Percentiles rank a stretch among this genome's conserved stretches.
These are phyloP conservation scores for Trematomus bernacchii DNA, from an alignment of 2,797 vertebrate species.

Conservation along the genomic window DNA sequence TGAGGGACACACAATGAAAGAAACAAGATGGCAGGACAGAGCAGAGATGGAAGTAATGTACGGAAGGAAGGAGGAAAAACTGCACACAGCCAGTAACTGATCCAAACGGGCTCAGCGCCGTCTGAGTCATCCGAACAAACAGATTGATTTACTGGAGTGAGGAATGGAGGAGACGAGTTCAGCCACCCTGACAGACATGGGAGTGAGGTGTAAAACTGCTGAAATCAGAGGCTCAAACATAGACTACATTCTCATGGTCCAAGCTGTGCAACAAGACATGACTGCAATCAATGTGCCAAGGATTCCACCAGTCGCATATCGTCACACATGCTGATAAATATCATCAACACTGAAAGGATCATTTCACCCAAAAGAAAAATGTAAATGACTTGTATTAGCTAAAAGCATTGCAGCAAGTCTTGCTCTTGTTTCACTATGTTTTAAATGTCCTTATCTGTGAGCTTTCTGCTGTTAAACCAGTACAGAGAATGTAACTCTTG, in stretches of 20 bases:
- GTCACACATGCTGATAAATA: slow-evolving; percentile 2
- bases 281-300: slow-evolving; percentile 17
- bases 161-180: slow-evolving; percentile 38
- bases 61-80: slow-evolving; percentile 14
- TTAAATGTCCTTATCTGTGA: neutral
- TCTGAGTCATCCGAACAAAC: slow-evolving; percentile 64
- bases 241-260: neutral
- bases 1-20: slow-evolving; percentile 30
- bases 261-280: slow-evolving; percentile 30
- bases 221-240: slow-evolving; percentile 24
- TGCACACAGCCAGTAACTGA: slow-evolving; percentile 31
- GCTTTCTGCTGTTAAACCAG: neutral
- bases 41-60: neutral
- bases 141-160: slow-evolving; percentile 51
- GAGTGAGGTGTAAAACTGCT: slow-evolving; percentile 35
- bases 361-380: slow-evolving; percentile 29
- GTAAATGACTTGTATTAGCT: neutral
- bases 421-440: neutral
- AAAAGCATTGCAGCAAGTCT: neutral
- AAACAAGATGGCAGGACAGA: slow-evolving; percentile 20
- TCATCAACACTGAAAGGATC: slow-evolving; percentile 19
- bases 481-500: neutral
- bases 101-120: slow-evolving; percentile 29
- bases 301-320: neutral
- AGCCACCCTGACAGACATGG: slow-evolving; percentile 36